Percentiles rank a stretch among this genome's conserved stretches.
These are phyloP conservation scores for Sus cebifrons DNA, from an alignment of 2,797 vertebrate species.

Conservation along the genomic window DNA sequence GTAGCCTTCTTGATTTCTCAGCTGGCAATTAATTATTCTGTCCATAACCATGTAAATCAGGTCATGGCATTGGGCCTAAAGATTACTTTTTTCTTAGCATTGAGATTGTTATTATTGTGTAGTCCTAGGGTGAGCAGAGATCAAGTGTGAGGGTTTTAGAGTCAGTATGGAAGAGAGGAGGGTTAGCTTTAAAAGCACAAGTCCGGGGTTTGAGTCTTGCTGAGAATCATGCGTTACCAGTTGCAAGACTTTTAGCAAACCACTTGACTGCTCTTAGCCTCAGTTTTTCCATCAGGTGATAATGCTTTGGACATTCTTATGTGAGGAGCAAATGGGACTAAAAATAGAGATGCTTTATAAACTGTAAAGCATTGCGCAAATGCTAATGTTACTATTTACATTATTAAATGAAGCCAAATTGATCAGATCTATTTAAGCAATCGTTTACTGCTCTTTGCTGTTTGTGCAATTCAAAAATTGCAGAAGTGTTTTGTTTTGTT, in stretches of 20 bases:
- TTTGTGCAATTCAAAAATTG: background rate
- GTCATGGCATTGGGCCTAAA: background rate
- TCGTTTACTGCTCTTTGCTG: background rate
- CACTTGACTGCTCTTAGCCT: background rate
- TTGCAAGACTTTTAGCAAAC: background rate
- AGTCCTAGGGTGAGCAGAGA: background rate
- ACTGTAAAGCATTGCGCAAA: constrained; percentile 31
- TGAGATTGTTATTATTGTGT: background rate
- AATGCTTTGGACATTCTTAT: constrained; percentile 30
- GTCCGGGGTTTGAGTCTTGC: background rate
- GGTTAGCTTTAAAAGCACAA: background rate
- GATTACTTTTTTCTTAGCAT: background rate
- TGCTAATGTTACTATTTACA: background rate
- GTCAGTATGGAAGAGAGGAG: background rate
- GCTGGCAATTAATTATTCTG: background rate
- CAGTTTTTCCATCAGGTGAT: background rate
- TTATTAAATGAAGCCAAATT: constrained; percentile 33
- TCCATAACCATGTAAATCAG: background rate
- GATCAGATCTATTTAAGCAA: constrained; percentile 23
- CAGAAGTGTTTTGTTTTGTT: background rate
- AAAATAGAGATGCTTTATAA: constrained; percentile 2
- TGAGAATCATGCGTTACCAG: constrained; percentile 33
- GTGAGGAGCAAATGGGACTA: background rate
- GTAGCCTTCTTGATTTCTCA: constrained; percentile 11
- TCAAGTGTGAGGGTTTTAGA: background rate